phyloP scores from a whole-genome alignment of 2,888 invertebrate species.

The Nudaria mundana region DNA sequence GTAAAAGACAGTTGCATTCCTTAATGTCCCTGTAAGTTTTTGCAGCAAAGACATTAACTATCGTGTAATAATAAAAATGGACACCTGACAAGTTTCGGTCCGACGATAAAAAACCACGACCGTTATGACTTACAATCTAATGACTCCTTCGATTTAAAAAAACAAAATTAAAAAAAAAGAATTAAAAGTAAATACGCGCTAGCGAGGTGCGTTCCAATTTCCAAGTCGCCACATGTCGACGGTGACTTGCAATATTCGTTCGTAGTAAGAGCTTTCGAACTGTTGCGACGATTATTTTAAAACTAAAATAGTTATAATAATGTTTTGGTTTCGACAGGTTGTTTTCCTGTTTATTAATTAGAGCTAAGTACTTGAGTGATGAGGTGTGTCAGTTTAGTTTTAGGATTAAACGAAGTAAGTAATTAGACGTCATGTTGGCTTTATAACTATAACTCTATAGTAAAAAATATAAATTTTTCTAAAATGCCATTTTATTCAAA shows the following conservation, averaged over 20 bases:
- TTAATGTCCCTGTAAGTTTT: constrained; percentile 46
- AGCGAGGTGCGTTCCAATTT: constrained; percentile 60
- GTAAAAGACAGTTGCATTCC: constrained; percentile 38
- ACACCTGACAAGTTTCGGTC: constrained; percentile 58
- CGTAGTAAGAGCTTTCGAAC: constrained; percentile 28
- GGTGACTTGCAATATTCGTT: constrained; percentile 67
- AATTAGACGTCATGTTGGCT: background rate
- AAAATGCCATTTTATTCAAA: too few relatives aligned
- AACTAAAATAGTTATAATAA: constrained; percentile 20
- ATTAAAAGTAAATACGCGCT: constrained; percentile 61
- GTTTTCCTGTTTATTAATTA: constrained; percentile 27
- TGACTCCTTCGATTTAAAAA: constrained; percentile 63
- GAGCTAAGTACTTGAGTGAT: background rate
- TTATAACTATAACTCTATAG: background rate
- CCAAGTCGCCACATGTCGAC: constrained; percentile 70
- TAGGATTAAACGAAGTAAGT: background rate
- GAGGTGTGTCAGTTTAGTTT: background rate
- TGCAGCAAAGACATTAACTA: constrained; percentile 49
- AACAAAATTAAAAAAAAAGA: constrained; percentile 37
- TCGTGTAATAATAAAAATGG: constrained; percentile 44
- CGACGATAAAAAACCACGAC: constrained; percentile 56
- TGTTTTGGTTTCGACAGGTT: constrained; percentile 33
- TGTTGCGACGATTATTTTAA: constrained; percentile 35
- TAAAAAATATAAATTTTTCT: too few relatives aligned
- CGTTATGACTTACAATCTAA: constrained; percentile 75